These are phyloP conservation scores for Saccostrea cuccullata DNA, from an alignment of 1,140 invertebrate species.

Conservation along the genomic window DNA sequence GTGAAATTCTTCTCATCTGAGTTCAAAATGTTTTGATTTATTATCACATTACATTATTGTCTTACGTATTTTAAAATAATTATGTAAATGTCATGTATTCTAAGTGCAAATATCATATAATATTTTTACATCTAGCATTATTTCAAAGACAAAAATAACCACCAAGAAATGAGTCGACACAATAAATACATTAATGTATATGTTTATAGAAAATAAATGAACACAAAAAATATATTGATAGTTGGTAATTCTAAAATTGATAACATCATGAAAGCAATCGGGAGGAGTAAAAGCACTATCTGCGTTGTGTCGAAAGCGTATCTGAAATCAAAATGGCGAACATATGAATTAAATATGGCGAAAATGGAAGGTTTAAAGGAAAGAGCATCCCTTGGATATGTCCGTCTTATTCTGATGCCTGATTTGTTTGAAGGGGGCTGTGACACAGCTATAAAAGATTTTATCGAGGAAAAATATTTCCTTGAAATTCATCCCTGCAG, in stretches of 20 bases:
- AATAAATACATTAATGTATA: too few relatives aligned
- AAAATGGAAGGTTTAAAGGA: background rate
- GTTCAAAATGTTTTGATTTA: too few relatives aligned
- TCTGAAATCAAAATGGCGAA: background rate
- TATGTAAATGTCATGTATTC: too few relatives aligned
- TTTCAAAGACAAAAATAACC: too few relatives aligned
- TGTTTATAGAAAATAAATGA: too few relatives aligned
- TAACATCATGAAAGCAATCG: background rate
- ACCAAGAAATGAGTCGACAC: too few relatives aligned
- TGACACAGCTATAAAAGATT: background rate
- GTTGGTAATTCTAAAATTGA: background rate
- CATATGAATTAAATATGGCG: background rate
- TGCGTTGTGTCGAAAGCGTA: background rate
- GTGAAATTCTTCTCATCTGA: too few relatives aligned
- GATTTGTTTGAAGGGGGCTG: constrained; percentile 1
- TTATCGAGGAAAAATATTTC: background rate
- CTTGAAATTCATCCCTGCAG: background rate
- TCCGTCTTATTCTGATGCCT: background rate
- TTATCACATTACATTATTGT: too few relatives aligned
- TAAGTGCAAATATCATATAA: too few relatives aligned
- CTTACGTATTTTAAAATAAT: too few relatives aligned
- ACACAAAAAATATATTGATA: too few relatives aligned
- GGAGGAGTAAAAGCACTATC: background rate
- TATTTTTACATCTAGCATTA: too few relatives aligned
- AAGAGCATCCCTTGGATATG: background rate